A percentile compares a stretch with the other conserved stretches of the same genome.
Evolutionary conservation across 64 coral and sea anemone species (phyloP).

Genomic region (Montipora sp.): DNA sequence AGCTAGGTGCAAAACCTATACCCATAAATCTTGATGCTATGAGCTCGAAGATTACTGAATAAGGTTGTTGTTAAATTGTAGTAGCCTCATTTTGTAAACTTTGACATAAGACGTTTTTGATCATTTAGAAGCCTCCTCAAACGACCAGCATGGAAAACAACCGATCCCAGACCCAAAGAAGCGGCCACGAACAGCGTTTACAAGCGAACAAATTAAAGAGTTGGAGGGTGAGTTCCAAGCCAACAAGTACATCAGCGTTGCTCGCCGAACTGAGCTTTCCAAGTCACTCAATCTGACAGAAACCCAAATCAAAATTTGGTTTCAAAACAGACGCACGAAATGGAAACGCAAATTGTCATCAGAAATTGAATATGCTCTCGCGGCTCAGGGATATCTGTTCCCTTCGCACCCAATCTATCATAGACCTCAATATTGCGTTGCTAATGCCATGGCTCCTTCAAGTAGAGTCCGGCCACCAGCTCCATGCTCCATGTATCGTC

Average conservation of each 20-base stretch:
- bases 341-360: constrained; percentile 91
- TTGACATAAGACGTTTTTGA: neutral
- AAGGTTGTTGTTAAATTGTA: too few relatives aligned
- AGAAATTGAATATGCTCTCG: constrained; percentile 75
- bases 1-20: too few relatives aligned
- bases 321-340: constrained; percentile 98
- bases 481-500: neutral
- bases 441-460: neutral
- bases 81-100: neutral
- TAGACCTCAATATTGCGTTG: constrained; percentile 2
- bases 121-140: neutral
- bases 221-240: constrained; percentile 87
- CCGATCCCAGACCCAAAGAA: constrained; percentile 51
- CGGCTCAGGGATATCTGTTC: constrained; percentile 72
- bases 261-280: constrained; percentile 86
- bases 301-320: constrained; percentile 99
- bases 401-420: constrained; percentile 52
- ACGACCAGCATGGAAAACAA: neutral
- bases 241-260: constrained; percentile 84
- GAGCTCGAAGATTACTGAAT: too few relatives aligned
- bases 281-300: constrained; percentile 81
- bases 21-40: too few relatives aligned
- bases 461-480: neutral
- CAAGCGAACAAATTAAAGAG: constrained; percentile 85
- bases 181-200: constrained; percentile 90